Conservation (phyloP, 1,140 invertebrate genomes). For the Aphis gossypii region DNA sequence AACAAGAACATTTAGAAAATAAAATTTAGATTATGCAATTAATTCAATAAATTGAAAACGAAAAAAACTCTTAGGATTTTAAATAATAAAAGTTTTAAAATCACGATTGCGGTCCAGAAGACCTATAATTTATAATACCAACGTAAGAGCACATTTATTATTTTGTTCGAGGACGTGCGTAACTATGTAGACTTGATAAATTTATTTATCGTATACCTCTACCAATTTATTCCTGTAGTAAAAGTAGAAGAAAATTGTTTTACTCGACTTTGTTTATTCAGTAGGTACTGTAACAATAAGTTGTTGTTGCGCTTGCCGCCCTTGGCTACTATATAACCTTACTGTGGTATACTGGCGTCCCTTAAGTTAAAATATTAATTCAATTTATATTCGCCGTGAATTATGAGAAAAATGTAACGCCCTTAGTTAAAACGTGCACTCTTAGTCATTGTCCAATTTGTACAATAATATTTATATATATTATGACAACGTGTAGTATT, state of each 20-base stretch:
- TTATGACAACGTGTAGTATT: background rate
- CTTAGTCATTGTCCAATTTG: background rate
- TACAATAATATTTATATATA: background rate
- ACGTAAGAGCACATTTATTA: background rate
- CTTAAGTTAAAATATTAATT: slow-evolving; percentile 7
- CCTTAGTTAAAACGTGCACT: background rate
- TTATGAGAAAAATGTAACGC: background rate
- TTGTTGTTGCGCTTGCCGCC: background rate
- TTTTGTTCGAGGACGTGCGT: background rate
- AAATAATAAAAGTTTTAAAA: background rate
- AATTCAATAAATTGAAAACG: background rate
- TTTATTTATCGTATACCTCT: background rate
- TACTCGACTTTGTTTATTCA: background rate
- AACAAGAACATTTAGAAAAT: background rate
- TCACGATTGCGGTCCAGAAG: background rate
- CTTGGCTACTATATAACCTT: background rate
- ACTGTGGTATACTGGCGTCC: background rate
- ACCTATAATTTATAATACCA: background rate
- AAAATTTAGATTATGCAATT: background rate
- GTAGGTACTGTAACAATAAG: background rate
- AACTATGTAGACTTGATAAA: background rate
- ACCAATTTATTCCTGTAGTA: background rate
- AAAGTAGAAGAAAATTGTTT: slow-evolving; percentile 2
- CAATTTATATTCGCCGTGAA: background rate
- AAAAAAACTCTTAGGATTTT: background rate